Base-by-base conservation (phyloP, 1,140 invertebrate genomes). In the Papilio glaucus region DNA sequence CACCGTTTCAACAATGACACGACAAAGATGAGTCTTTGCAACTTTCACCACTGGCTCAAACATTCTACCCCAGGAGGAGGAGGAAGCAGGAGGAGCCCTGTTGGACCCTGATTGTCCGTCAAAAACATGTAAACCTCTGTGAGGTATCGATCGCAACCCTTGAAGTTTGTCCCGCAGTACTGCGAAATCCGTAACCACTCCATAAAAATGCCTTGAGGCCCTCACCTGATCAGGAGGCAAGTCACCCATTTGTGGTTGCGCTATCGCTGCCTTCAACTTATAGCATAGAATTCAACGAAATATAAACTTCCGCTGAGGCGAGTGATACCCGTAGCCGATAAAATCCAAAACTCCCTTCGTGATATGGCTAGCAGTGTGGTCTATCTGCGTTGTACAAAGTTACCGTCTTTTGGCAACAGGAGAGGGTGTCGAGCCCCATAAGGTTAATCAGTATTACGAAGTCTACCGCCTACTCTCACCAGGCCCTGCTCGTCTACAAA, bases 331-430 rank as follows among this genome's bases (percentile, higher is more conserved):
- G 65, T 62, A 41, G 72, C 72, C n/a, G 72, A 73, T 26, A 73
- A 73, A 37, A 73, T 73, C 72, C 72, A 73, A 70, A 73, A 73
- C 53, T 73, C 72, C 39, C 53, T 33, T 49, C 62, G 63, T 8
- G 69, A 39, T 29, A 69, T 45, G 21, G 72, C 72, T 61, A 69
- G 21, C 21, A 73, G 65, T 12, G 49, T 37, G 68, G 61, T 26
- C 57, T 41, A 18, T 65, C 72, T 6, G 65, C 65, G 24, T 73
- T 26, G 18, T 21, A 73, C 42, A 15, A 73, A 26, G 8, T 18
- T 10, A 12, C 49, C 21, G 61, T 73, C 72, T 65, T 70, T 69
- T 5, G 72, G 72, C 26, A 73, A 21, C 12, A 73, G 65, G n/a
- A 73, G 65, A 7, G 72, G 72, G 33, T 68, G 65, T 26, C 65